Conservation (phyloP, 2,113 vertebrate genomes). For the Pomatostomus ruficeps region DNA sequence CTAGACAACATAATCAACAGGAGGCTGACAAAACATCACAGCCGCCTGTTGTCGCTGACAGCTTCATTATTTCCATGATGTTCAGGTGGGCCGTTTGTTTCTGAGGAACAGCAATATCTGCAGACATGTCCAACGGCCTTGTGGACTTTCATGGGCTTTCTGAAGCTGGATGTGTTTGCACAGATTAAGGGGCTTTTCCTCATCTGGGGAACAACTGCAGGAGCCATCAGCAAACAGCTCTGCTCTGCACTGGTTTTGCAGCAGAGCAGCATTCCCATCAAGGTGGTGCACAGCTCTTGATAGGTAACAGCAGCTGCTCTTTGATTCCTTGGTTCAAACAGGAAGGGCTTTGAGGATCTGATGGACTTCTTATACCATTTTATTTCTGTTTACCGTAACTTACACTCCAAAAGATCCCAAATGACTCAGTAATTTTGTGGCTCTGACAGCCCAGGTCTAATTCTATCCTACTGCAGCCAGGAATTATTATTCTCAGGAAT, state of each 20-base stretch:
- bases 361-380: neutral
- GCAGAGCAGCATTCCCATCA: neutral
- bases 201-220: conserved; percentile 1
- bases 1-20: conserved; percentile 23
- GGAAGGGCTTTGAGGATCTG: neutral
- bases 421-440: neutral
- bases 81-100: conserved; percentile 44
- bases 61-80: conserved; percentile 43
- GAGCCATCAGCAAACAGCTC: neutral
- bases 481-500: neutral
- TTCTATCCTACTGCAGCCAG: neutral
- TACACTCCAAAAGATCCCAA: neutral
- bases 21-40: conserved; percentile 13
- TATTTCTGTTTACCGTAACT: neutral
- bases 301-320: neutral
- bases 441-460: neutral
- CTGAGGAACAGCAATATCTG: neutral
- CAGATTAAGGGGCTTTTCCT: neutral
- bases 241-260: neutral
- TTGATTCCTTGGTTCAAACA: neutral
- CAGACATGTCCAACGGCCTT: neutral
- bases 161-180: neutral
- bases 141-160: conserved; percentile 3
- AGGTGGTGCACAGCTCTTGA: neutral
- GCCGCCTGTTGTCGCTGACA: conserved; percentile 22